A percentile compares a stretch with the other conserved stretches of the same genome.
phyloP scores from a whole-genome alignment of 2,888 invertebrate species.

The Acronicta psi region DNA sequence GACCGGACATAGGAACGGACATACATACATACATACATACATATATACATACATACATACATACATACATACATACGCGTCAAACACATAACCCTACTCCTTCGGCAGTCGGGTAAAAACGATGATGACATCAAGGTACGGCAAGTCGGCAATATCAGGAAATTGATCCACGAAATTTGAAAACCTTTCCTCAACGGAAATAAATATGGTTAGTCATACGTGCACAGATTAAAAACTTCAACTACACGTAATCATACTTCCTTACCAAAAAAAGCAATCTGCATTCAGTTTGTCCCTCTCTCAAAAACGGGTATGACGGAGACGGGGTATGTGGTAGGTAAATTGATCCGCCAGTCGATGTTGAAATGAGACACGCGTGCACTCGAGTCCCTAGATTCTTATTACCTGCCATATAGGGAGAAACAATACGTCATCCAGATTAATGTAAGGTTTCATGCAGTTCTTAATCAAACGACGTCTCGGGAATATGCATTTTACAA shows the following conservation, averaged over 20 bases:
- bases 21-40: too few relatives aligned
- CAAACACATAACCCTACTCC: too few relatives aligned
- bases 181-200: slow-evolving; percentile 58
- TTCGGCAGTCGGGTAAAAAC: too few relatives aligned
- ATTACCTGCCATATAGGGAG: slow-evolving; percentile 68
- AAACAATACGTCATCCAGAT: slow-evolving; percentile 67
- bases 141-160: slow-evolving; percentile 46
- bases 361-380: slow-evolving; percentile 65
- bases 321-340: slow-evolving; percentile 55
- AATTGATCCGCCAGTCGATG: slow-evolving; percentile 63
- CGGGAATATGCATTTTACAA: too few relatives aligned
- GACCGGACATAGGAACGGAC: too few relatives aligned
- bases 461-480: background rate
- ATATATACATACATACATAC: too few relatives aligned
- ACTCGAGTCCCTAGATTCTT: slow-evolving; percentile 56
- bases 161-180: slow-evolving; percentile 42
- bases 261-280: slow-evolving; percentile 46
- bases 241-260: slow-evolving; percentile 37
- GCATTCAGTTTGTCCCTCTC: slow-evolving; percentile 45
- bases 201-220: slow-evolving; percentile 56
- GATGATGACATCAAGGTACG: slow-evolving; percentile 41
- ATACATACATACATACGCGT: too few relatives aligned
- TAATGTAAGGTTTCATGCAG: slow-evolving; percentile 64
- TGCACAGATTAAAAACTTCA: slow-evolving; percentile 53
- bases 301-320: slow-evolving; percentile 36